These are phyloP conservation scores for Rhincodon typus DNA, from an alignment of 2,797 vertebrate species.

Conservation along the genomic window DNA sequence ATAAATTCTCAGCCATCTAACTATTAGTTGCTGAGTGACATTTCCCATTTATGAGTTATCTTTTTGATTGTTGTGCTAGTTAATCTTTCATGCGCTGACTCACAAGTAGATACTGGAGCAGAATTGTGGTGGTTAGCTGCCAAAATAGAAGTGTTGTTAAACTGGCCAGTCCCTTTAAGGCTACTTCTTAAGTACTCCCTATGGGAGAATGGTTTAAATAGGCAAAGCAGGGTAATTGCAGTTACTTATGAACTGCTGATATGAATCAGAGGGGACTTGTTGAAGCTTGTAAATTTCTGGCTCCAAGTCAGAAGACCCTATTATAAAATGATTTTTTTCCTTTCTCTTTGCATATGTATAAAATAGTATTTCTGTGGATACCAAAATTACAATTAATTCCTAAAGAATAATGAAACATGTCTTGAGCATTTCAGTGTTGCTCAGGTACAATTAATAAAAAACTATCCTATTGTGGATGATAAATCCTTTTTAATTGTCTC, in stretches of 20 bases:
- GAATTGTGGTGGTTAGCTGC: background rate
- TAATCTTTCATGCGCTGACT: slow-evolving; percentile 22
- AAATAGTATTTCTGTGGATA: background rate
- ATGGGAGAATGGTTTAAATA: background rate
- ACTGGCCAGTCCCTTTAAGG: slow-evolving; percentile 14
- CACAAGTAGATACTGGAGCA: background rate
- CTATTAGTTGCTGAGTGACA: background rate
- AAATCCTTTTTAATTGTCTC: slow-evolving; percentile 16
- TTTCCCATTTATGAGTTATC: background rate
- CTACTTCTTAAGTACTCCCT: background rate
- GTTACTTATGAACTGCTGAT: slow-evolving; percentile 28
- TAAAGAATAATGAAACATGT: background rate
- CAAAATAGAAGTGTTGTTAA: slow-evolving; percentile 13
- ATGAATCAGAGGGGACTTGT: slow-evolving; percentile 25
- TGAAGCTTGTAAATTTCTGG: slow-evolving; percentile 23
- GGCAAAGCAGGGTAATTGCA: slow-evolving; percentile 26
- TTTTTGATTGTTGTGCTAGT: background rate
- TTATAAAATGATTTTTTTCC: background rate
- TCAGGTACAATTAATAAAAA: background rate
- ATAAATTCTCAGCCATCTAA: background rate
- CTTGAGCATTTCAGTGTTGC: background rate
- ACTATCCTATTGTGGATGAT: background rate
- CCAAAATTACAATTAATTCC: background rate
- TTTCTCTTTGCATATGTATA: background rate
- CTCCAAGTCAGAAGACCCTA: background rate